A percentile compares a stretch with the other conserved stretches of the same genome.
Conservation (phyloP, 2,888 invertebrate species). For the Trachelus stipa region DNA sequence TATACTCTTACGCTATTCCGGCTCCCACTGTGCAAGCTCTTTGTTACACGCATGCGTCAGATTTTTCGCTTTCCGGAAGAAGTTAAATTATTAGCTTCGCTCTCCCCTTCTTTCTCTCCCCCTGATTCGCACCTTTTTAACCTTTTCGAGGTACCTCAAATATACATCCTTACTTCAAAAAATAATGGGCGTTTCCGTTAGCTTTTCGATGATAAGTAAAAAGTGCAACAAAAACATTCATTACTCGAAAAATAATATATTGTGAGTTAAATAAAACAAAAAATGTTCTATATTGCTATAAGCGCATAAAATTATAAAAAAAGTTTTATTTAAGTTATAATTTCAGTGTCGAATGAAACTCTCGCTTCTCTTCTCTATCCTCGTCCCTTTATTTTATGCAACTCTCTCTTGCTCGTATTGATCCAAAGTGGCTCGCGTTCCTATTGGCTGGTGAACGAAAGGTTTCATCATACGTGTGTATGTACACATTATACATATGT, state of each 20-base stretch:
- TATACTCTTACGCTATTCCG: conserved; percentile 55
- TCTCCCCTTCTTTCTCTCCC: conserved; percentile 13
- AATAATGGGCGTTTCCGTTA: no score
- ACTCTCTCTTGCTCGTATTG: conserved; percentile 51
- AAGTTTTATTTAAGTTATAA: no score
- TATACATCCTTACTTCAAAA: no score
- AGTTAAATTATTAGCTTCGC: no score
- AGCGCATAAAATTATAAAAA: no score
- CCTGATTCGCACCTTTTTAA: conserved; percentile 19
- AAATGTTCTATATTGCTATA: no score
- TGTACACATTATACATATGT: not conserved
- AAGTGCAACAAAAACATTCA: no score
- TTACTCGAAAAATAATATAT: no score
- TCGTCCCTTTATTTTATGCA: conserved; percentile 33
- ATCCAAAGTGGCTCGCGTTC: conserved; percentile 51
- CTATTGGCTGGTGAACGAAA: conserved; percentile 39
- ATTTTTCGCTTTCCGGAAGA: no score
- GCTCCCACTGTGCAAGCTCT: conserved; percentile 41
- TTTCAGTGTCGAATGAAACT: no score
- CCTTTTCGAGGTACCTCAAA: not conserved
- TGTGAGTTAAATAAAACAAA: no score
- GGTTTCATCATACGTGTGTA: not conserved
- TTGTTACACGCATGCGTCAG: conserved; percentile 42
- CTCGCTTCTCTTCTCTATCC: conserved; percentile 19
- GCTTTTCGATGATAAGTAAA: no score